These are phyloP conservation scores for Entomobrya proxima DNA, from an alignment of 2,888 invertebrate genomes.

Conservation along the genomic window DNA sequence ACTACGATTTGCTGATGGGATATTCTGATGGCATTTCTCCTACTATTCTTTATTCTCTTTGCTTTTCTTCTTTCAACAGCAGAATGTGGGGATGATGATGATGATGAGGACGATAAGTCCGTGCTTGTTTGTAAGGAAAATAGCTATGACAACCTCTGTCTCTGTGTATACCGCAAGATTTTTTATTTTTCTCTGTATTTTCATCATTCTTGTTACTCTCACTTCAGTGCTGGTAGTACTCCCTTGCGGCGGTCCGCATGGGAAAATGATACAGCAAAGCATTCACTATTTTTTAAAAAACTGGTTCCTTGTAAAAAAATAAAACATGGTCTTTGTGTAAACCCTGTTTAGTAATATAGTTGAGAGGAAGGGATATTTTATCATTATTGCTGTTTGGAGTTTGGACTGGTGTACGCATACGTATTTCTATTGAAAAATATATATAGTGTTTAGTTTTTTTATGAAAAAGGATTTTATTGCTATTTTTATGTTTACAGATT, in stretches of 20 bases:
- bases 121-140: constrained; percentile 14
- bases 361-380: no score
- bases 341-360: not conserved
- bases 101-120: not conserved
- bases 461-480: no score
- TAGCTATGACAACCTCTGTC: constrained; percentile 18
- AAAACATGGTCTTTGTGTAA: not conserved
- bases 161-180: not conserved
- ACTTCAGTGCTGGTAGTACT: not conserved
- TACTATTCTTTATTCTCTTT: constrained; percentile 17
- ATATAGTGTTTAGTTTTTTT: not conserved
- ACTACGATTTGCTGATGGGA: constrained; percentile 31
- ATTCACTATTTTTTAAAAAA: not conserved
- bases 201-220: not conserved
- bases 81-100: not conserved
- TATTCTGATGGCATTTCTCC: constrained; percentile 27
- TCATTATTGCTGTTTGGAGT: no score
- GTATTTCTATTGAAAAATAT: no score
- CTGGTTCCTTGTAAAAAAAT: not conserved
- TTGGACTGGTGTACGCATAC: no score
- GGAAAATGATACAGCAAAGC: not conserved
- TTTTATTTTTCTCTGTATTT: not conserved
- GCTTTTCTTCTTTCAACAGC: constrained; percentile 8
- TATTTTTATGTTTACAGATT: not conserved
- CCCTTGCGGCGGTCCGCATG: not conserved